These are phyloP conservation scores for Oligia strigilis DNA, from an alignment of 2,888 invertebrate species.

Conservation along the genomic window DNA sequence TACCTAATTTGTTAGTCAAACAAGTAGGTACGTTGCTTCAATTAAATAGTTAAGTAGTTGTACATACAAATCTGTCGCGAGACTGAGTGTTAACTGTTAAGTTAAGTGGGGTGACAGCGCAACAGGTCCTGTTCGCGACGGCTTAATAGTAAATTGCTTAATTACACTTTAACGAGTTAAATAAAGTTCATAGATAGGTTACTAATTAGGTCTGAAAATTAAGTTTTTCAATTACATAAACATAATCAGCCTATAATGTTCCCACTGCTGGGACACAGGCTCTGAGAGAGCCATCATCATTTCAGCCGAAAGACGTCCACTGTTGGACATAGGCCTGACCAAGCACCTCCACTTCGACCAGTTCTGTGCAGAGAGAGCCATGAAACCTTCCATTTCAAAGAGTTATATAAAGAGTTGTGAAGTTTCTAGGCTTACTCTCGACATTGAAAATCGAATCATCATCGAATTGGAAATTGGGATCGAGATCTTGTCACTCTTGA, in stretches of 20 bases:
- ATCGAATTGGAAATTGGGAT: background rate
- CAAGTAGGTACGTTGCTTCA: background rate
- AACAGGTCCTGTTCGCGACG: slow-evolving; percentile 7
- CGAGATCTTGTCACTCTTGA: background rate
- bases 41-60: background rate
- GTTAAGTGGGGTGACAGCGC: background rate
- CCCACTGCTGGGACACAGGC: background rate
- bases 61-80: background rate
- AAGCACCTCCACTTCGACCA: no score
- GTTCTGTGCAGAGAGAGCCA: background rate
- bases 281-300: background rate
- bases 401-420: background rate
- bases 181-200: no score
- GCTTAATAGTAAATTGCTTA: slow-evolving; percentile 13
- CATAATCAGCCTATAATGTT: no score
- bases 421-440: no score
- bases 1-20: background rate
- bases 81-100: background rate
- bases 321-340: no score
- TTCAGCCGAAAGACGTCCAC: no score
- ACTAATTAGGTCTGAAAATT: no score
- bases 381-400: background rate
- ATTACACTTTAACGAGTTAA: slow-evolving; percentile 4
- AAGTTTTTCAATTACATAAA: no score
- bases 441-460: no score